These are phyloP conservation scores for Daktulosphaira vitifoliae DNA, from an alignment of 1,140 invertebrate genomes.

Conservation along the genomic window DNA sequence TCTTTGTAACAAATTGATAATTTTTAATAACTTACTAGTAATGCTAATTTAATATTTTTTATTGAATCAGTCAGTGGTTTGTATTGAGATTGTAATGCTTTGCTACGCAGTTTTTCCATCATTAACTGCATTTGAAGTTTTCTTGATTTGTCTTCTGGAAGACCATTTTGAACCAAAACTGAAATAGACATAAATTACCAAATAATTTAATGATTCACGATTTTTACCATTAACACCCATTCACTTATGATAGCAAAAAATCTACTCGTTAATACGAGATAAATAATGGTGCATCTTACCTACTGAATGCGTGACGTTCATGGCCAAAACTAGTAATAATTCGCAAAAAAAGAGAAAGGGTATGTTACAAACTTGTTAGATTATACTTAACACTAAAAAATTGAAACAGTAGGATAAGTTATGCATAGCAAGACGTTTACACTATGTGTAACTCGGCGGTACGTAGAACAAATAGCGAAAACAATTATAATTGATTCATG, in stretches of 20 bases:
- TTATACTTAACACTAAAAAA: too few species aligned
- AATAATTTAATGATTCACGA: too few species aligned
- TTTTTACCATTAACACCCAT: too few species aligned
- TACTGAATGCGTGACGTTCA: conserved; percentile 21
- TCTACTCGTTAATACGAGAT: too few species aligned
- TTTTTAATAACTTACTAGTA: conserved; percentile 56
- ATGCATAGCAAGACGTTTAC: too few species aligned
- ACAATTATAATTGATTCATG: too few species aligned
- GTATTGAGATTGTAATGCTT: conserved; percentile 53
- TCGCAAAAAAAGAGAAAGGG: conserved; percentile 10
- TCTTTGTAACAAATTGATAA: too few species aligned
- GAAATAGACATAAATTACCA: conserved; percentile 5
- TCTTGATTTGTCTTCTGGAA: conserved; percentile 38
- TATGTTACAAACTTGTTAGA: too few species aligned
- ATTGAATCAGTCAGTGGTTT: conserved; percentile 74
- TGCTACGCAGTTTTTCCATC: conserved; percentile 79
- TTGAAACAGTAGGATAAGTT: too few species aligned
- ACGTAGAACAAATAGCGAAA: too few species aligned
- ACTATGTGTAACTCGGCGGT: too few species aligned
- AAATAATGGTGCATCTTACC: conserved; percentile 4
- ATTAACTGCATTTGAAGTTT: conserved; percentile 57
- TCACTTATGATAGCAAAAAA: too few species aligned
- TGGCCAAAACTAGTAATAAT: conserved; percentile 14
- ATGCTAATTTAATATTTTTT: conserved; percentile 71
- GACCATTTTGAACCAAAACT: conserved; percentile 16